Evolutionary conservation across 2,797 vertebrate species (phyloP).

Genomic region (Galaxias olidus): DNA sequence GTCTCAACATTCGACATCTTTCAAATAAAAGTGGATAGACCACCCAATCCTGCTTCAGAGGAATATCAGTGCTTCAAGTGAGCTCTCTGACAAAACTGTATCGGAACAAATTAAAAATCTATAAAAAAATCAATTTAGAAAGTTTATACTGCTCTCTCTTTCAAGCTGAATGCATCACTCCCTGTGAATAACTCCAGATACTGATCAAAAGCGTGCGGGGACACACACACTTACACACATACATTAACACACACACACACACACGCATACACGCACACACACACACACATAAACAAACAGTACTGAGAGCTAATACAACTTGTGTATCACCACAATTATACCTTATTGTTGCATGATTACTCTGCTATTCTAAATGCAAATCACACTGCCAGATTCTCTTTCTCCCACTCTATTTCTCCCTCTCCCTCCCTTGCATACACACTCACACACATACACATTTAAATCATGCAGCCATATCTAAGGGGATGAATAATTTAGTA

Average conservation of each 20-base stretch:
- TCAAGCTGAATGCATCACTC: conserved; percentile 5
- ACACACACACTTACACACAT: no score
- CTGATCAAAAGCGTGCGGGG: neutral
- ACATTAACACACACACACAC: no score
- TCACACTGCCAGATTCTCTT: conserved; percentile 7
- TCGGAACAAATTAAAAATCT: neutral
- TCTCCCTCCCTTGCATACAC: no score
- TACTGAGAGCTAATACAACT: conserved; percentile 21
- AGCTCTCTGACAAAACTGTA: no score
- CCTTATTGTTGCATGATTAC: conserved; percentile 19
- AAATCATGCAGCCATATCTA: no score
- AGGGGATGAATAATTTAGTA: conserved; percentile 18
- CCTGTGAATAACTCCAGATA: conserved; percentile 3
- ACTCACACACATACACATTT: no score
- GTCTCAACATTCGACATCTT: no score
- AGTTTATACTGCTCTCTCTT: neutral
- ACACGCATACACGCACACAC: conserved; percentile 1
- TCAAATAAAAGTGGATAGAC: no score
- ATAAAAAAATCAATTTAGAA: neutral
- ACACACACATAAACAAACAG: neutral
- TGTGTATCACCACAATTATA: conserved; percentile 35
- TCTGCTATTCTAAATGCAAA: conserved; percentile 22
- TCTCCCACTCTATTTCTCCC: neutral
- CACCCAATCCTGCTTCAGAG: no score
- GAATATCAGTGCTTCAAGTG: no score